Base-by-base conservation (phyloP, 2,797 vertebrate genomes). In the Gambusia yucatana region DNA sequence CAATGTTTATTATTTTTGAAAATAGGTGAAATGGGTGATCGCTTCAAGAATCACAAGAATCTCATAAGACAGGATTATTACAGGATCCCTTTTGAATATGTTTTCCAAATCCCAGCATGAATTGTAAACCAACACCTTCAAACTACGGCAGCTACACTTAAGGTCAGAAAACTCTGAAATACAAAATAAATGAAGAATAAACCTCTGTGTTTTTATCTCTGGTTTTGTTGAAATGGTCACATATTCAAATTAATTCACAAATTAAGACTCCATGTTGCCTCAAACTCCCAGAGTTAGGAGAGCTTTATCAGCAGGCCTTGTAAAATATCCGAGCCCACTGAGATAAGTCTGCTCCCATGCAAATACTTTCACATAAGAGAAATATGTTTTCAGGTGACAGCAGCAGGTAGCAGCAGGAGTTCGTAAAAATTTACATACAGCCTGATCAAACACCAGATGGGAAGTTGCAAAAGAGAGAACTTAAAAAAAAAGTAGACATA, bases 341-440 rank as follows among this genome's bases (percentile, higher is more conserved):
- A 87, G 79, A 86, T 78, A 69, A 77, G 46, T 55, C 63, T 43
- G 55, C 73, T 73, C 47, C 36, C 30, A 93, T 93, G 91, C 92
- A 95, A 96, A 95, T 94, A 79, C 25, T 25, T 36, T 47, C 22
- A 67, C 33, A 22, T 70, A 76, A 75, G 61, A 50, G 63, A 17
- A 80, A 83, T 76, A 47, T 86, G 76, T 72, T 81, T 86, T 78
- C 75, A 77, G 69, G 47, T 83, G 30, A 79, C 72, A 59, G 57
- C 52, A 74, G 83, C 57, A 48, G 47, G 47, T 75, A 30, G 50
- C 50, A 52, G 8, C 50, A 52, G 73, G 72, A 78, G 14, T 55
- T 81, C 57, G 72, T 11, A 41, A 22, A 78, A 36, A 91, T 94
- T 89, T 92, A 88, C 86, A 87, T 85, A 46, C 13, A 28, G 8